phyloP scores from a whole-genome alignment of 2,113 vertebrate genomes.

The Oreochromis spilurus region DNA sequence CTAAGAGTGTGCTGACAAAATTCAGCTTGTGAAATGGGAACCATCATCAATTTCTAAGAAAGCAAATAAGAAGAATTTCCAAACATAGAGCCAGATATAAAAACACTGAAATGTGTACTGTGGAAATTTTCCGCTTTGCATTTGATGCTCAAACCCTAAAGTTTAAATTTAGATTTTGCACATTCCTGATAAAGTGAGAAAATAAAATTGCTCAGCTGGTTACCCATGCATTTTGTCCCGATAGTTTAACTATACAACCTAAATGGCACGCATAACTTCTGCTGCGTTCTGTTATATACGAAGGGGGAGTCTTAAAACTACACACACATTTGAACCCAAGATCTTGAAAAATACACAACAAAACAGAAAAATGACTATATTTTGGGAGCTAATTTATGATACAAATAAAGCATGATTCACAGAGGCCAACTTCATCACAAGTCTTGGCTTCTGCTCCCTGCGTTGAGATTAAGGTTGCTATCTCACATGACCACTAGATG shows the following conservation, averaged over 20 bases:
- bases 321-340: neutral
- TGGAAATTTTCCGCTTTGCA: neutral
- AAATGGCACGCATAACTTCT: neutral
- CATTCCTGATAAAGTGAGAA: neutral
- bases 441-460: neutral
- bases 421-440: constrained; percentile 27
- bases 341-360: neutral
- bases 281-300: neutral
- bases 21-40: neutral
- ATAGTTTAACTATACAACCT: neutral
- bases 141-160: neutral
- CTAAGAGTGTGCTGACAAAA: neutral
- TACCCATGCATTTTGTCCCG: neutral
- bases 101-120: neutral
- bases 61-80: neutral
- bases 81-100: neutral
- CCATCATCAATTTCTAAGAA: neutral
- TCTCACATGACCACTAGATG: constrained; percentile 51
- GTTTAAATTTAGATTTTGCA: neutral
- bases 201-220: neutral
- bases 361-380: neutral
- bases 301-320: neutral
- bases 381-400: neutral
- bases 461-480: neutral
- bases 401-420: constrained; percentile 55